Evolutionary conservation across 1,140 invertebrate genomes (phyloP), one percentile per base, ranked within the genome.

Genomic region (Halyomorpha halys): DNA sequence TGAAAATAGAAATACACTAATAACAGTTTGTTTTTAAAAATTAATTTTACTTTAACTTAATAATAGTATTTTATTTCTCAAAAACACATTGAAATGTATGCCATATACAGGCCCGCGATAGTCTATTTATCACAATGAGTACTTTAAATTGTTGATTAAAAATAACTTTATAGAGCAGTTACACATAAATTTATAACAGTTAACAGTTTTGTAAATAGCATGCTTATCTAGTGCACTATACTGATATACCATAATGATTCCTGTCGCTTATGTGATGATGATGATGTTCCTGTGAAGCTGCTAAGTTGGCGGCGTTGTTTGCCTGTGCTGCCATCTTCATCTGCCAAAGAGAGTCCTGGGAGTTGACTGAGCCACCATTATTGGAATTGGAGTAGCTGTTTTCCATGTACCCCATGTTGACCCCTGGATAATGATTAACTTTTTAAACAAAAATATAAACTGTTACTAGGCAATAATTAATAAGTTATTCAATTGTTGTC

Each of bases 321-420:
- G 68, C 82, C 1, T 84, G 84, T 5, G 84, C 86, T 0, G 85
- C 86, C 79, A 87, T 87, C 76, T 93, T 92, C 81, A 92, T 87
- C 76, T 94, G 90, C 90, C 91, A 94, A 68, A 94, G 78, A n/a
- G 90, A 94, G 74, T 94, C 91, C 74, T 94, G 91, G 0, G 90
- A 93, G 76, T 94, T 92, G 44, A 94, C 90, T 63, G 90, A 92
- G 60, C 91, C 90, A 23, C 90, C 90, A 75, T 94, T 91, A 76
- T 92, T 91, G 61, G 89, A 91, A 74, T 92, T 93, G 49, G 89
- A 90, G 76, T 92, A 93, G 74, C 89, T 91, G 75, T 91, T 91
- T 71, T 92, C 89, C 77, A 91, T 85, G 77, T 90, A 91, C 59
- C 85, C 87, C 83, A 91, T 90, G 74, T 89, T 90, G 66, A 87